Evolutionary conservation across 2,888 invertebrate genomes (phyloP).

Genomic region (Tipula lateralis): DNA sequence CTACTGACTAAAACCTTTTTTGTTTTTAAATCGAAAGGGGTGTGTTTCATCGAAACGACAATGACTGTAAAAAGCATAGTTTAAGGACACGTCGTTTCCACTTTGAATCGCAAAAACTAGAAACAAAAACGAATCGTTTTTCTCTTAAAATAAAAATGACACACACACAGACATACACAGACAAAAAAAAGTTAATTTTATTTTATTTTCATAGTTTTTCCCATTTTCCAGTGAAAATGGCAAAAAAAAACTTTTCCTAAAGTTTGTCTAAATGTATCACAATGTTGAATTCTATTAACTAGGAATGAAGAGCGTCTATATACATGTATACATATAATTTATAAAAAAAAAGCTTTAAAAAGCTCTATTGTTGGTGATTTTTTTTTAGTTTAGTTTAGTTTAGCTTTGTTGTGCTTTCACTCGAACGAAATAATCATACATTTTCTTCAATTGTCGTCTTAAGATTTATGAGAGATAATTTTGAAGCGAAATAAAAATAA

Average conservation of each 20-base stretch:
- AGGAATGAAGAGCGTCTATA: background rate
- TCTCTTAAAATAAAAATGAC: background rate
- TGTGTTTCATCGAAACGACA: background rate
- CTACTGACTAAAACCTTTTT: background rate
- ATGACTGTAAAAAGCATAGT: background rate
- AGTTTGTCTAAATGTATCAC: background rate
- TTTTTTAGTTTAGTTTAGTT: background rate
- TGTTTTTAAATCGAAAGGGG: background rate
- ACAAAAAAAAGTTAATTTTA: background rate
- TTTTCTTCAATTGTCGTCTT: constrained; percentile 11
- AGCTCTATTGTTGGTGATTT: background rate
- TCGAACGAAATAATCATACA: constrained; percentile 6
- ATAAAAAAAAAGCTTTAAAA: background rate
- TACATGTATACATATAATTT: background rate
- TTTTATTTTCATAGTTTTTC: constrained; percentile 11
- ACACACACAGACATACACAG: too few species aligned
- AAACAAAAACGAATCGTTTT: background rate
- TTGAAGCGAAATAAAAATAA: background rate
- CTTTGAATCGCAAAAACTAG: background rate
- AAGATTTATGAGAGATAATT: constrained; percentile 24
- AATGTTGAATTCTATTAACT: constrained; percentile 19
- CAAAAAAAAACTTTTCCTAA: background rate
- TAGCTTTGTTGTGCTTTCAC: background rate
- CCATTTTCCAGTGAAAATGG: background rate
- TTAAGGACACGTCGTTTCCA: constrained; percentile 9